Conservation (phyloP, 2,113 vertebrate species). For the Eolophus roseicapilla region DNA sequence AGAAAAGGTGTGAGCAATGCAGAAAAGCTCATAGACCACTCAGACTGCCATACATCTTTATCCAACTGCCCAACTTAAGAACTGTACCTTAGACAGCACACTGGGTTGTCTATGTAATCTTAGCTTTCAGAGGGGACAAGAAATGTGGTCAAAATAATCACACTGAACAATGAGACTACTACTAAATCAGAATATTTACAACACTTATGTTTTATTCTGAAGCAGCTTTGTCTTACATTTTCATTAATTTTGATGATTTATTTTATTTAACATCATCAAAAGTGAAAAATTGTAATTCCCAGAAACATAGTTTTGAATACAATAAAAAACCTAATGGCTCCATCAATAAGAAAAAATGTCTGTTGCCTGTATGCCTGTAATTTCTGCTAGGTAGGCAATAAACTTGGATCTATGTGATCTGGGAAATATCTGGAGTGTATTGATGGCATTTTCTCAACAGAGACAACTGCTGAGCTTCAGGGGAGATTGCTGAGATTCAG, state of each 20-base stretch:
- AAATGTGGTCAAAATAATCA: not conserved
- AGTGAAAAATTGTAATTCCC: not conserved
- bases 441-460: not conserved
- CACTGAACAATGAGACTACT: not conserved
- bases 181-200: not conserved
- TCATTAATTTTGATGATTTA: not conserved
- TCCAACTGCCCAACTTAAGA: not conserved
- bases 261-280: not conserved
- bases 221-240: not conserved
- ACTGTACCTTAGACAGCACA: not conserved
- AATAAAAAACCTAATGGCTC: not conserved
- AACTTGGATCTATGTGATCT: not conserved
- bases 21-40: not conserved
- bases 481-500: too few relatives aligned
- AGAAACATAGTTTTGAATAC: not conserved
- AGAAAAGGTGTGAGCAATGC: not conserved
- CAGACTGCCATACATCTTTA: not conserved
- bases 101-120: accelerated
- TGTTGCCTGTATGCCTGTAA: not conserved
- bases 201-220: not conserved
- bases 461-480: not conserved
- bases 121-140: not conserved
- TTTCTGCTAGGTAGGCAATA: not conserved
- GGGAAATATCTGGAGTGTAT: not conserved
- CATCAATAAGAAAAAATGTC: not conserved